These are phyloP conservation scores for Cotesia glomerata DNA, from an alignment of 1,140 invertebrate species.

Conservation along the genomic window DNA sequence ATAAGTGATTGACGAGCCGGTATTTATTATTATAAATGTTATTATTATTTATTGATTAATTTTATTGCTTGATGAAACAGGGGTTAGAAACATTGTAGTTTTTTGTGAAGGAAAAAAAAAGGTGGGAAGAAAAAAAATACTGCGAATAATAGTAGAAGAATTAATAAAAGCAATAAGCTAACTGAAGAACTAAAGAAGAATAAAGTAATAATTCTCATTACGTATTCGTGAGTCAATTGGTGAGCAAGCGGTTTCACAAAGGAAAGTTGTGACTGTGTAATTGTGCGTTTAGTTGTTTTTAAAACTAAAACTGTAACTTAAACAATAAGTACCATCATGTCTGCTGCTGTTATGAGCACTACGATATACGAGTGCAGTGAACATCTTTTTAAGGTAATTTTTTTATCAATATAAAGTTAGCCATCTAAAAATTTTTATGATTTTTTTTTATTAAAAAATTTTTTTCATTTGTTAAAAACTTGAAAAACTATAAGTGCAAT, in stretches of 20 bases:
- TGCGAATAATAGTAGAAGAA: no score
- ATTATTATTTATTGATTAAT: no score
- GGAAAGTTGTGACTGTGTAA: slow-evolving; percentile 23
- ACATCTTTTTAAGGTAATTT: slow-evolving; percentile 53
- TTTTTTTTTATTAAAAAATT: no score
- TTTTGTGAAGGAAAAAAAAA: neutral
- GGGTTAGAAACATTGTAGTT: no score
- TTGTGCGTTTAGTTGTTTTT: slow-evolving; percentile 21
- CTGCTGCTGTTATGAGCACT: slow-evolving; percentile 58
- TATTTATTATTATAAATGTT: no score
- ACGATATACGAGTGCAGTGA: slow-evolving; percentile 57
- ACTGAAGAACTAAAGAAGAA: slow-evolving; percentile 15
- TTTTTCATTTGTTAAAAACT: no score
- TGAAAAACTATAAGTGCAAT: no score
- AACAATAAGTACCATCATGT: slow-evolving; percentile 44
- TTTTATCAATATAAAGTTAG: neutral
- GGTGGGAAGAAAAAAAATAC: neutral
- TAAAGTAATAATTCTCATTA: neutral
- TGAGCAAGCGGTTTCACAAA: slow-evolving; percentile 15
- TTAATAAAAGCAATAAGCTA: neutral
- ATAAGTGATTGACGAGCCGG: neutral
- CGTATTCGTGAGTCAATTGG: neutral
- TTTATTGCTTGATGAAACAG: neutral
- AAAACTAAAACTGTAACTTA: neutral
- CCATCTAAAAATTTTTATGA: no score